Conservation (phyloP, 2,113 vertebrate genomes). For the Solenodon paradoxus region DNA sequence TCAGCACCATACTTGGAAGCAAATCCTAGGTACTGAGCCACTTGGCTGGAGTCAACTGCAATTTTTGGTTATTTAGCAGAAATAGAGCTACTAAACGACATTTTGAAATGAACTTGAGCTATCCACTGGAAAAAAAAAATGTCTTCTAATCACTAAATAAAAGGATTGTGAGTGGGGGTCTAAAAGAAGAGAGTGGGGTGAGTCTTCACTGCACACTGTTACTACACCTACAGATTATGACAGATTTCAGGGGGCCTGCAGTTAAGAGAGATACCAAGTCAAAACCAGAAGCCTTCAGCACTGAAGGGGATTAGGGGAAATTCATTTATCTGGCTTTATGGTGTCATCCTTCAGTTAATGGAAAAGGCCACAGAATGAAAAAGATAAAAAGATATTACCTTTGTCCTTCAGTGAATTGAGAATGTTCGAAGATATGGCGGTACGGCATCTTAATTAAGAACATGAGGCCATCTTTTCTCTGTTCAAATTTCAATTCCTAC, state of each 20-base stretch:
- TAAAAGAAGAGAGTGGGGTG: not conserved
- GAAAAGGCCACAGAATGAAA: not conserved
- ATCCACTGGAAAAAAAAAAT: conserved; percentile 12
- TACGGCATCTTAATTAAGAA: not conserved
- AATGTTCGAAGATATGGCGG: not conserved
- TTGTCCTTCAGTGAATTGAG: not conserved
- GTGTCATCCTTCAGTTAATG: not conserved
- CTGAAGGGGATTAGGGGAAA: not conserved
- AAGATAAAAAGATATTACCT: not conserved
- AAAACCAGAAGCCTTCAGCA: not conserved
- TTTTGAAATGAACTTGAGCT: not conserved
- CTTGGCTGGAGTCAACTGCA: not conserved
- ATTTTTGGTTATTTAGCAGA: conserved; percentile 46
- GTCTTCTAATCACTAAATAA: not conserved
- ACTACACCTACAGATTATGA: not conserved
- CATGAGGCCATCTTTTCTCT: not conserved
- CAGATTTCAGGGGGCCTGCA: not conserved
- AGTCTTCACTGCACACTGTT: too few relatives aligned
- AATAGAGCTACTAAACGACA: conserved; percentile 6
- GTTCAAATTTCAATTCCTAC: not conserved
- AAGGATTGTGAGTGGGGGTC: not conserved
- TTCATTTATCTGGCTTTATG: not conserved
- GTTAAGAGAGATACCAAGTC: not conserved
- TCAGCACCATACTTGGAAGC: not conserved
- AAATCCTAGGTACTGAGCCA: not conserved